Evolutionary conservation across 2,797 vertebrate species (phyloP).

Genomic region (Eospalax fontanierii): DNA sequence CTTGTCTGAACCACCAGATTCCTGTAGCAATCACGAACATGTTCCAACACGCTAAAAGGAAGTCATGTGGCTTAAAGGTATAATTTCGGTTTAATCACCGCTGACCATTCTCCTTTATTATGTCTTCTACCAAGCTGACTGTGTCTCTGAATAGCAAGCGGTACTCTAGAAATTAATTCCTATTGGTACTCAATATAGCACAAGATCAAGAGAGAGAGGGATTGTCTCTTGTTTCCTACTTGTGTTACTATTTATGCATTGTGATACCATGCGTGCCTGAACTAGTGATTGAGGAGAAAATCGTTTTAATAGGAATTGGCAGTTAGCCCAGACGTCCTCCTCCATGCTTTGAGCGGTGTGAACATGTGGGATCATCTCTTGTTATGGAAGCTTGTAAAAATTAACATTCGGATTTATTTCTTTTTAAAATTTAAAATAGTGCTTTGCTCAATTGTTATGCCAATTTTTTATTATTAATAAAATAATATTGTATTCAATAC

Average conservation of each 20-base stretch:
- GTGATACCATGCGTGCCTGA: slow-evolving; percentile 74
- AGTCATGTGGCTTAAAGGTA: not conserved
- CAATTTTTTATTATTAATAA: no score
- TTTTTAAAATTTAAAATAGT: slow-evolving; percentile 49
- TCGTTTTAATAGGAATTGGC: slow-evolving; percentile 77
- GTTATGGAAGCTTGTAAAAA: slow-evolving; percentile 43
- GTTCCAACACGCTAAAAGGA: not conserved
- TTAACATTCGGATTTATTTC: slow-evolving; percentile 60
- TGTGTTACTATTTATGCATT: slow-evolving; percentile 71
- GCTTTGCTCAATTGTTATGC: slow-evolving; percentile 14
- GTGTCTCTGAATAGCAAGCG: slow-evolving; percentile 27
- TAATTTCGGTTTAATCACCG: slow-evolving; percentile 29
- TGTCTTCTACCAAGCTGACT: not conserved
- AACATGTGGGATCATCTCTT: slow-evolving; percentile 59
- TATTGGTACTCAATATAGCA: slow-evolving; percentile 45
- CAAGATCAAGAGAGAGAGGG: slow-evolving; percentile 41
- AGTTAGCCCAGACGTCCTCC: slow-evolving; percentile 78
- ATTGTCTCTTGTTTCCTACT: slow-evolving; percentile 60
- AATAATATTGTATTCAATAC: no score
- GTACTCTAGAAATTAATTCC: slow-evolving; percentile 75
- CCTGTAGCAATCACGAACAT: not conserved
- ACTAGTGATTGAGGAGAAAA: slow-evolving; percentile 80
- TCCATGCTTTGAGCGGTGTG: slow-evolving; percentile 45
- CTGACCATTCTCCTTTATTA: slow-evolving; percentile 6
- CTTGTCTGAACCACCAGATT: slow-evolving; percentile 8